These are phyloP conservation scores for Dendrolimus houi DNA, from an alignment of 2,888 invertebrate species.

Conservation along the genomic window DNA sequence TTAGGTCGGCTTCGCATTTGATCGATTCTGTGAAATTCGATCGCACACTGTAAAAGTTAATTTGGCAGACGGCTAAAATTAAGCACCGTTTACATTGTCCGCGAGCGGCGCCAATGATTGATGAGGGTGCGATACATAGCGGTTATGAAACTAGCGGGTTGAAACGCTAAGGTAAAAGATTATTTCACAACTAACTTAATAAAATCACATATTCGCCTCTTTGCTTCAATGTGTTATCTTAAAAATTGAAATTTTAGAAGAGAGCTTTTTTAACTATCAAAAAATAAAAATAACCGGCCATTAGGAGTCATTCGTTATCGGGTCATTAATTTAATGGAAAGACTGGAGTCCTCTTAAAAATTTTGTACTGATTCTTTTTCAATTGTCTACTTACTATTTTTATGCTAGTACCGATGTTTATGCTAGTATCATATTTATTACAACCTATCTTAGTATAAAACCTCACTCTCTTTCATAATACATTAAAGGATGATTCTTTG, in stretches of 20 bases:
- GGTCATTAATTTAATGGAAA: too few species aligned
- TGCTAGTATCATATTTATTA: too few species aligned
- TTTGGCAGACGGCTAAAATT: slow-evolving; percentile 45
- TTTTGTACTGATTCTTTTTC: too few species aligned
- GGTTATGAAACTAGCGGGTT: slow-evolving; percentile 15
- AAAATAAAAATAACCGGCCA: not conserved
- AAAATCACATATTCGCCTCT: not conserved
- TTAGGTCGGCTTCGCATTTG: slow-evolving; percentile 8
- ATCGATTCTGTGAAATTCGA: slow-evolving; percentile 8
- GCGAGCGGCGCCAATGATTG: slow-evolving; percentile 49
- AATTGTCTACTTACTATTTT: too few species aligned
- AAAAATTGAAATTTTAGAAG: too few species aligned
- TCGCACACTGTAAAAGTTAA: slow-evolving; percentile 28
- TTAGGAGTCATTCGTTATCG: too few species aligned
- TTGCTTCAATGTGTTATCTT: too few species aligned
- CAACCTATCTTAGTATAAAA: too few species aligned
- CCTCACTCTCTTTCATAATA: not conserved
- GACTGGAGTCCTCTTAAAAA: too few species aligned
- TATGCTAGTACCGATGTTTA: too few species aligned
- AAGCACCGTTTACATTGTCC: slow-evolving; percentile 54
- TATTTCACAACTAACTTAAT: not conserved
- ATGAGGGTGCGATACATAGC: slow-evolving; percentile 35
- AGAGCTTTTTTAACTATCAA: too few species aligned
- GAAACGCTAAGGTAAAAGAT: not conserved
- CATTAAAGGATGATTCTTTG: too few species aligned